phyloP scores from a whole-genome alignment of 2,888 invertebrate genomes.

The Drosophila eohydei region DNA sequence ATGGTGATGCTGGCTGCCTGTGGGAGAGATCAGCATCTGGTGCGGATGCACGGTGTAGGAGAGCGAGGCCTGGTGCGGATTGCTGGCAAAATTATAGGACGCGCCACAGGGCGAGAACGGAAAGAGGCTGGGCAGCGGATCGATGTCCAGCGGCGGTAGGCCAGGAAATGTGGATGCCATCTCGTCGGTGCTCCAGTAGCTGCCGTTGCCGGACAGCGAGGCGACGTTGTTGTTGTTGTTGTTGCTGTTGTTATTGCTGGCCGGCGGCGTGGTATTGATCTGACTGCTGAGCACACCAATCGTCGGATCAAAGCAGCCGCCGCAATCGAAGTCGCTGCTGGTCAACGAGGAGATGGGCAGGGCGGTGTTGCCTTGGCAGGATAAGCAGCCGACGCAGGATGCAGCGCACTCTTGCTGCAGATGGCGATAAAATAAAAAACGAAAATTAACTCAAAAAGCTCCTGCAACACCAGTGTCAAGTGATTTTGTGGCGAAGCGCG shows the following conservation, averaged over 20 bases:
- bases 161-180: slow-evolving; percentile 94
- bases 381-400: slow-evolving; percentile 85
- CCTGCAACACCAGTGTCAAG: slow-evolving; percentile 8
- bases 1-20: slow-evolving; percentile 60
- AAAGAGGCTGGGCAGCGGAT: slow-evolving; percentile 93
- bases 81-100: slow-evolving; percentile 87
- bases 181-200: slow-evolving; percentile 88
- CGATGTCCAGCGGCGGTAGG: slow-evolving; percentile 92
- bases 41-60: slow-evolving; percentile 87
- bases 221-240: slow-evolving; percentile 54
- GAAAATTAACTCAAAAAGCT: slow-evolving; percentile 1
- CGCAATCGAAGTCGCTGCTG: slow-evolving; percentile 85
- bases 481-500: slow-evolving; percentile 8
- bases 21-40: slow-evolving; percentile 89
- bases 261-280: slow-evolving; percentile 75
- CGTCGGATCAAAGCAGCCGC: slow-evolving; percentile 84
- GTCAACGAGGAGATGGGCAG: slow-evolving; percentile 84
- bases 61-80: slow-evolving; percentile 85
- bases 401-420: slow-evolving; percentile 85
- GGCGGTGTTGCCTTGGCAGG: slow-evolving; percentile 85
- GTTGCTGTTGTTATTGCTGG: slow-evolving; percentile 35
- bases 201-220: slow-evolving; percentile 73
- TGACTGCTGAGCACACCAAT: slow-evolving; percentile 77
- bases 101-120: slow-evolving; percentile 94
- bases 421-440: not conserved